These are phyloP conservation scores for Chaetops frenatus DNA, from an alignment of 2,113 vertebrate genomes.

Conservation along the genomic window DNA sequence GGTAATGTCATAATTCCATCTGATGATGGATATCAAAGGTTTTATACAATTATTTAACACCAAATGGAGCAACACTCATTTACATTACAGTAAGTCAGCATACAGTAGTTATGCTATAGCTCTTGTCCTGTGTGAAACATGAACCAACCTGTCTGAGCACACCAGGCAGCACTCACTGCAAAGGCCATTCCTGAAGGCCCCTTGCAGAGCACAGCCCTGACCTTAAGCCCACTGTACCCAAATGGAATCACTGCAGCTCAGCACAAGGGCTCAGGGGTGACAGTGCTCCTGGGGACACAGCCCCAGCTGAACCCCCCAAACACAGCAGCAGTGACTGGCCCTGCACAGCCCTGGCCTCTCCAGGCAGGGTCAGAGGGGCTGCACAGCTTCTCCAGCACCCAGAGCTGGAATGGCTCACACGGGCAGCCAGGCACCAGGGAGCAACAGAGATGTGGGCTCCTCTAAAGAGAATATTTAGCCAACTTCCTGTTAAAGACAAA, in stretches of 20 bases:
- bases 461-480: neutral
- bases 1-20: neutral
- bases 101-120: neutral
- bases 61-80: neutral
- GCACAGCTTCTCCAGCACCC: fast-evolving
- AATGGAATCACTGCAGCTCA: neutral
- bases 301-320: neutral
- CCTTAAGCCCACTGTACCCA: neutral
- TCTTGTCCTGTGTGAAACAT: neutral
- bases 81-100: neutral
- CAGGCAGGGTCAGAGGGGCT: fast-evolving
- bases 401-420: neutral
- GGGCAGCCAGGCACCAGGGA: neutral
- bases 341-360: neutral
- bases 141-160: neutral
- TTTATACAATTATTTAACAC: neutral
- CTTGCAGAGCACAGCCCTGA: neutral
- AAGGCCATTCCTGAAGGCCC: neutral
- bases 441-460: neutral
- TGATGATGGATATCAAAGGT: neutral
- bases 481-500: neutral
- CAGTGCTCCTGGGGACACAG: neutral
- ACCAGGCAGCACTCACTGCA: neutral
- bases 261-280: neutral
- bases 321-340: neutral